These are phyloP conservation scores for Drosophila takahashii DNA, from an alignment of 1,140 invertebrate species.

Conservation along the genomic window DNA sequence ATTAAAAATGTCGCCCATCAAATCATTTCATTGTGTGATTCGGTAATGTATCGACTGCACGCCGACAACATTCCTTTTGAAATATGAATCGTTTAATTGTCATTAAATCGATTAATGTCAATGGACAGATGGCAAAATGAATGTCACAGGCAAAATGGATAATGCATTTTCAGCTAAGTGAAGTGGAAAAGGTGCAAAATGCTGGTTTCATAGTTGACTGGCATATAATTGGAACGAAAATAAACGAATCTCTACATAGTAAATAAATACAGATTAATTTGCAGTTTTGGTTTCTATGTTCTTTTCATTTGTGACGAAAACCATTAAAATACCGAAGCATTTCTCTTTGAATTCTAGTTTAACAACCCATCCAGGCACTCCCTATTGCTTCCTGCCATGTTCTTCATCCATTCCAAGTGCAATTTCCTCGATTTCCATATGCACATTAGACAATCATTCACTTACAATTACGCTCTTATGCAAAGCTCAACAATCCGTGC, in stretches of 20 bases:
- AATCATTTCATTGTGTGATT: slow-evolving; percentile 31
- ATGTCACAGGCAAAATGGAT: slow-evolving; percentile 14
- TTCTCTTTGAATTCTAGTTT: slow-evolving; percentile 3
- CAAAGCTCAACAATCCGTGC: slow-evolving; percentile 69
- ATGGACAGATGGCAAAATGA: slow-evolving; percentile 7
- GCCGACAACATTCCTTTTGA: slow-evolving; percentile 20
- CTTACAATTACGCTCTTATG: slow-evolving; percentile 12
- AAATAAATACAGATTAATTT: not conserved
- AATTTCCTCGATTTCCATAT: slow-evolving; percentile 17
- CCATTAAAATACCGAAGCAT: slow-evolving; percentile 1
- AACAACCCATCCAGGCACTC: slow-evolving; percentile 4
- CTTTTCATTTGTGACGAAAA: not conserved
- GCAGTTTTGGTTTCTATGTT: not conserved
- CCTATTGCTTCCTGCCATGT: slow-evolving; percentile 11
- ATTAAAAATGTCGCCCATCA: slow-evolving; percentile 31
- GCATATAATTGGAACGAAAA: not conserved
- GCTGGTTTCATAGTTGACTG: slow-evolving; percentile 5
- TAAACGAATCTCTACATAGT: not conserved
- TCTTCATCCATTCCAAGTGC: not conserved
- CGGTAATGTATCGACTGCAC: slow-evolving; percentile 22
- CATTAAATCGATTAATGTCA: slow-evolving; percentile 49
- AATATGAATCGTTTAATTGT: slow-evolving; percentile 30
- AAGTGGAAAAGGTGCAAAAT: slow-evolving; percentile 11
- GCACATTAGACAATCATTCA: slow-evolving; percentile 3
- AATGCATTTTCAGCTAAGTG: slow-evolving; percentile 15